A percentile compares a stretch with the other conserved stretches of the same genome.
phyloP scores from a whole-genome alignment of 2,113 vertebrate species.

The Macquaria ambigua region DNA sequence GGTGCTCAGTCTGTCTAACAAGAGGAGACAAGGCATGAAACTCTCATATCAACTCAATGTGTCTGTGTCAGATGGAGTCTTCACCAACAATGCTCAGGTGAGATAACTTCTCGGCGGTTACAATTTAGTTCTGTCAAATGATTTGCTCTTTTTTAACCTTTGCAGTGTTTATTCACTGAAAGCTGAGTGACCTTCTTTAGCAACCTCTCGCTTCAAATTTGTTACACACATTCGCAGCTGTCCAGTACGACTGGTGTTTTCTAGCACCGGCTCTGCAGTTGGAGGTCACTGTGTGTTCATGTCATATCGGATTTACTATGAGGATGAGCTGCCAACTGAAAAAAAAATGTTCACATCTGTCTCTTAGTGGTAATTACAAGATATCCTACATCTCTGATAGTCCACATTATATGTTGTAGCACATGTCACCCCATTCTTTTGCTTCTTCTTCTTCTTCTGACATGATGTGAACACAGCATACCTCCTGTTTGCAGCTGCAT shows the following conservation, averaged over 20 bases:
- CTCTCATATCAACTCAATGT: slow-evolving; percentile 92
- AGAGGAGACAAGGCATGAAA: slow-evolving; percentile 93
- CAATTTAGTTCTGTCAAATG: slow-evolving; percentile 40
- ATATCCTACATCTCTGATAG: slow-evolving; percentile 1
- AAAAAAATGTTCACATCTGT: slow-evolving; percentile 62
- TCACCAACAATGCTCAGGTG: slow-evolving; percentile 93
- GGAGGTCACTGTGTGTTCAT: slow-evolving; percentile 61
- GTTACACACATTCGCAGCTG: slow-evolving; percentile 46
- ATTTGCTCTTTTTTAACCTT: slow-evolving; percentile 45
- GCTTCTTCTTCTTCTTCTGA: slow-evolving; percentile 14
- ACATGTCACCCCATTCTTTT: background rate
- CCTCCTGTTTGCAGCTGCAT: slow-evolving; percentile 4
- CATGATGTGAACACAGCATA: background rate
- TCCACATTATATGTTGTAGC: slow-evolving; percentile 2
- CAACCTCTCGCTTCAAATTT: slow-evolving; percentile 36
- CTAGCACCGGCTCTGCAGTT: slow-evolving; percentile 26
- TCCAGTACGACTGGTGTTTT: slow-evolving; percentile 17
- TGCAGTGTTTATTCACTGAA: slow-evolving; percentile 4
- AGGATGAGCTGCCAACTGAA: slow-evolving; percentile 55
- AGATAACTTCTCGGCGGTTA: slow-evolving; percentile 18
- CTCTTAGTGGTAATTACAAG: slow-evolving; percentile 56
- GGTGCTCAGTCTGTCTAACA: slow-evolving; percentile 92
- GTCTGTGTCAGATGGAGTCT: slow-evolving; percentile 96
- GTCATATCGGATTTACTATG: slow-evolving; percentile 60
- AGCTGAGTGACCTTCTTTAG: slow-evolving; percentile 21